Conservation (phyloP, 2,113 vertebrate species). For the Acrocephalus arundinaceus region DNA sequence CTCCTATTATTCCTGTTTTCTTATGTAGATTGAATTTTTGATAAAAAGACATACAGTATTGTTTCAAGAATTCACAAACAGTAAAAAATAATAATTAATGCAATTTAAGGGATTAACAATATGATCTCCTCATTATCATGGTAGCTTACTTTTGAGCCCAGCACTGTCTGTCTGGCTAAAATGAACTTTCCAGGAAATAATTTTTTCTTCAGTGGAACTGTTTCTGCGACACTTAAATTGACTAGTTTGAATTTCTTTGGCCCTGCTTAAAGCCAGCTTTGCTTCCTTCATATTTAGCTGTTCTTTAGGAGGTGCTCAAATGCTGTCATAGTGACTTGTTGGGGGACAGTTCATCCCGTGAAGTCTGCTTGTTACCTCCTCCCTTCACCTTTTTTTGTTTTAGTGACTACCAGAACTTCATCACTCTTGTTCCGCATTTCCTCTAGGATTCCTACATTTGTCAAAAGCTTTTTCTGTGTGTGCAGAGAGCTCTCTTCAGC, state of each 20-base stretch:
- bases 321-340: not conserved
- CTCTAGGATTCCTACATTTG: not conserved
- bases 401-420: not conserved
- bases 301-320: not conserved
- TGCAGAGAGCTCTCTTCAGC: not conserved
- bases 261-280: not conserved
- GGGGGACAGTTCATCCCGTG: not conserved
- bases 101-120: not conserved
- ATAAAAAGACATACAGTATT: not conserved
- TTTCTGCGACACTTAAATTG: not conserved
- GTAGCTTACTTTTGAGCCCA: not conserved
- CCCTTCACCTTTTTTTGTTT: not conserved
- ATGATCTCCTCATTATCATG: not conserved
- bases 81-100: not conserved
- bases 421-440: not conserved
- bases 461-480: not conserved
- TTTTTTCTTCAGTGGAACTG: not conserved
- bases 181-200: not conserved
- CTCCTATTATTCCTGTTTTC: not conserved
- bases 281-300: not conserved
- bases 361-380: not conserved
- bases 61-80: not conserved
- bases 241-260: not conserved
- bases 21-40: not conserved
- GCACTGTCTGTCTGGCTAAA: not conserved